phyloP scores from a whole-genome alignment of 2,113 vertebrate species.

The Gallinago undulata region DNA sequence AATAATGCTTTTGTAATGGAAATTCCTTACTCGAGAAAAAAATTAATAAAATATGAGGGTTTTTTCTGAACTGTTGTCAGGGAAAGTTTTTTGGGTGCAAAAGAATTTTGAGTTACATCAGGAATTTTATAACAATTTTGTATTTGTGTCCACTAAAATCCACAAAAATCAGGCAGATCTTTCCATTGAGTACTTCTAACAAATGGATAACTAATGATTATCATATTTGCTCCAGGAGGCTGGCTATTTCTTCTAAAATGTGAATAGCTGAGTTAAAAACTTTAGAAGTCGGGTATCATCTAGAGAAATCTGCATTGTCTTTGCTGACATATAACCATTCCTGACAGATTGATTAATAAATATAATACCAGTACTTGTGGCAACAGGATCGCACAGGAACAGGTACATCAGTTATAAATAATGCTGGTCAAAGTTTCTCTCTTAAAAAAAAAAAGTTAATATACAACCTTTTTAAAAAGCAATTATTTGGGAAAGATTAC shows the following conservation, averaged over 20 bases:
- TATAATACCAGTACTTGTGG: background rate
- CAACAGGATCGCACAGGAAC: background rate
- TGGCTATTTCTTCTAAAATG: background rate
- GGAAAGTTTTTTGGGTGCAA: background rate
- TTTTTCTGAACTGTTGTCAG: background rate
- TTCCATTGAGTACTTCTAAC: background rate
- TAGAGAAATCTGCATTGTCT: background rate
- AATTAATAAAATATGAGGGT: background rate
- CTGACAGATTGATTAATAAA: constrained; percentile 38
- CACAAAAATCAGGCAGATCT: background rate
- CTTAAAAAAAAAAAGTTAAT: background rate
- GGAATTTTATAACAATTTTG: background rate
- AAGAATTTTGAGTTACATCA: background rate
- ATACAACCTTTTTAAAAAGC: background rate
- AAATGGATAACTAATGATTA: background rate
- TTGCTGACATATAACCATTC: constrained; percentile 20
- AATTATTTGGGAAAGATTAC: background rate
- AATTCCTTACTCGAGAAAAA: background rate
- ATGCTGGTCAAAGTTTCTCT: background rate
- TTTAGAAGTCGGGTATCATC: background rate
- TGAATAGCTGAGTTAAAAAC: background rate
- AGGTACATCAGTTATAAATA: background rate
- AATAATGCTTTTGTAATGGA: constrained; percentile 5
- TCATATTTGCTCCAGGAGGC: background rate
- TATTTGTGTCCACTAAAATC: background rate